Percentiles rank a stretch among this genome's conserved stretches.
phyloP scores from a whole-genome alignment of 2,888 invertebrate genomes.

The Calephelis perditalis region DNA sequence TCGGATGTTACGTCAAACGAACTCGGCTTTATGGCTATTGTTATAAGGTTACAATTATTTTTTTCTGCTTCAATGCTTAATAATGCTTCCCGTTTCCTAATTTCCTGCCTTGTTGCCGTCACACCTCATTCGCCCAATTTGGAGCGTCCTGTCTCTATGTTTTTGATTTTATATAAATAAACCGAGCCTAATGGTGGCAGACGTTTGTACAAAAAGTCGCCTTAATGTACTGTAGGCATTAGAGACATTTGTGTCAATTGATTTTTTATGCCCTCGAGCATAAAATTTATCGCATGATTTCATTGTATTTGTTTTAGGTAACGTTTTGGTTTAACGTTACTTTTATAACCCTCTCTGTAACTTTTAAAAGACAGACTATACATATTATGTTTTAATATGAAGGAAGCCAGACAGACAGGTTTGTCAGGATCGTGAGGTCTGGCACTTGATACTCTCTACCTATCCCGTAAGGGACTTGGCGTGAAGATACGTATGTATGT shows the following conservation, averaged over 20 bases:
- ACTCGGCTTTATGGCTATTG: slow-evolving; percentile 21
- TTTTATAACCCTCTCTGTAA: too few relatives aligned
- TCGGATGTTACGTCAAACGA: slow-evolving; percentile 21
- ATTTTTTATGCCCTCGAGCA: background rate
- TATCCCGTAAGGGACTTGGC: too few relatives aligned
- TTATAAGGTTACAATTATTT: slow-evolving; percentile 26
- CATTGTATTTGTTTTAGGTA: too few relatives aligned
- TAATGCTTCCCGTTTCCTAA: slow-evolving; percentile 56
- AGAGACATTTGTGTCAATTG: background rate
- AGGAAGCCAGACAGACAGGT: too few relatives aligned
- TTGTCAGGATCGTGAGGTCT: too few relatives aligned
- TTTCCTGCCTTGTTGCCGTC: slow-evolving; percentile 48
- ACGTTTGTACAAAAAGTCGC: slow-evolving; percentile 12
- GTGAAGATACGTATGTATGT: too few relatives aligned
- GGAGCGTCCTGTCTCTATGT: slow-evolving; percentile 37
- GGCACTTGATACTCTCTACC: too few relatives aligned
- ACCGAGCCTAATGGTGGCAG: slow-evolving; percentile 24
- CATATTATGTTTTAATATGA: too few relatives aligned
- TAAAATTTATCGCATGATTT: too few relatives aligned
- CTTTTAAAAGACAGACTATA: too few relatives aligned
- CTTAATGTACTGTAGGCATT: background rate
- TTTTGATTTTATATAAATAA: slow-evolving; percentile 31
- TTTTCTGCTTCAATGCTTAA: slow-evolving; percentile 18
- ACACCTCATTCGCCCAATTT: slow-evolving; percentile 47
- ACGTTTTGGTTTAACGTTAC: too few relatives aligned